Conservation (phyloP, 2,113 vertebrate species). For the Vulpes ferrilata region DNA sequence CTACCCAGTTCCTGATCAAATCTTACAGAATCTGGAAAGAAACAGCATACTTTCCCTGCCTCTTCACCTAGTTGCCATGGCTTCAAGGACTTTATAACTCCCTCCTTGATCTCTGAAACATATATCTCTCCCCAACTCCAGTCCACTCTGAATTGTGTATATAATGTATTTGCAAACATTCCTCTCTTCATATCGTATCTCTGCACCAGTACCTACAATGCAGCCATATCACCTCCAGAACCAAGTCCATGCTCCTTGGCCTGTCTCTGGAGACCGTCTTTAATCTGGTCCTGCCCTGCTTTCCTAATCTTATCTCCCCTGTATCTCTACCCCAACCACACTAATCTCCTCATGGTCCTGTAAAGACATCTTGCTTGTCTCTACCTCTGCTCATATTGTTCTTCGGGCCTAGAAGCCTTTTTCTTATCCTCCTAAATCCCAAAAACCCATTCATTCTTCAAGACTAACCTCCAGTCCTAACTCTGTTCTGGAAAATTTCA, state of each 20-base stretch:
- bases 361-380: constrained; percentile 40
- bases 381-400: constrained; percentile 20
- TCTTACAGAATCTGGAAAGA: constrained; percentile 8
- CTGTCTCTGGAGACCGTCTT: constrained; percentile 37
- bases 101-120: constrained; percentile 41
- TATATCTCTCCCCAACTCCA: background rate
- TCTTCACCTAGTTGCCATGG: background rate
- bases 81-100: background rate
- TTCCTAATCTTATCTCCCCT: constrained; percentile 62
- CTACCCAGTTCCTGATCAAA: background rate
- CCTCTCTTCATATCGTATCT: constrained; percentile 55
- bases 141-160: constrained; percentile 44
- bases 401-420: constrained; percentile 27
- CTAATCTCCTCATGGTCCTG: background rate
- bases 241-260: constrained; percentile 38
- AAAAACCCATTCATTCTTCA: constrained; percentile 25
- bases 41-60: background rate
- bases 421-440: constrained; percentile 8
- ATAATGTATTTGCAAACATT: constrained; percentile 46
- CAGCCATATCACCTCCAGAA: constrained; percentile 46
- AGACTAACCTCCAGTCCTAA: constrained; percentile 38
- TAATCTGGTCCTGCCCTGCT: constrained; percentile 36
- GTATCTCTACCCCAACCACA: background rate
- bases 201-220: constrained; percentile 28
- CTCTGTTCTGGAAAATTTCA: constrained; percentile 31